Conservation (phyloP, 2,888 invertebrate genomes). For the Crocallis elinguaria region DNA sequence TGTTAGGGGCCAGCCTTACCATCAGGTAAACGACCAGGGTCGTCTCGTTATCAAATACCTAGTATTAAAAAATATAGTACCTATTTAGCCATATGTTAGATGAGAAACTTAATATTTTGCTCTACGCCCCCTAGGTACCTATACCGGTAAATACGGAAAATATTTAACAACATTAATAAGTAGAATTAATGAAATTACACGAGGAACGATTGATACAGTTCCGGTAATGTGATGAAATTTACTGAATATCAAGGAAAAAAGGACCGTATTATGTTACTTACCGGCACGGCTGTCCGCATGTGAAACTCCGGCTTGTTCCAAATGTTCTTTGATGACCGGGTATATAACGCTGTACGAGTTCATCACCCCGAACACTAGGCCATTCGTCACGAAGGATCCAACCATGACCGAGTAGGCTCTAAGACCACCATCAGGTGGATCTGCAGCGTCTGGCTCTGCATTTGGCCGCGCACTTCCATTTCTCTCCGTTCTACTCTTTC, state of each 20-base stretch:
- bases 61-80: too few relatives aligned
- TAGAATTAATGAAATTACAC: not conserved
- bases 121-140: too few relatives aligned
- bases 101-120: too few relatives aligned
- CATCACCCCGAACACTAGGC: constrained; percentile 95
- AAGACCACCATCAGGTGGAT: constrained; percentile 90
- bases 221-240: too few relatives aligned
- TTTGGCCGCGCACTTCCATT: constrained; percentile 52
- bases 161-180: too few relatives aligned
- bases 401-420: constrained; percentile 93
- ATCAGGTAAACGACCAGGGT: too few relatives aligned
- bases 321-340: constrained; percentile 86
- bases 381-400: constrained; percentile 95
- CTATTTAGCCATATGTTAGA: too few relatives aligned
- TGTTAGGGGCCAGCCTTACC: too few relatives aligned
- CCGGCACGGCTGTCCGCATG: constrained; percentile 93
- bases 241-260: too few relatives aligned
- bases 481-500: constrained; percentile 48
- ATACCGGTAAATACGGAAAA: too few relatives aligned
- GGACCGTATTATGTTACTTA: constrained; percentile 77
- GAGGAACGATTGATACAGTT: too few relatives aligned
- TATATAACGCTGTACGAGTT: constrained; percentile 95
- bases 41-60: too few relatives aligned
- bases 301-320: constrained; percentile 86
- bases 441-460: constrained; percentile 50